These are phyloP conservation scores for Drosophila mimetica DNA, from an alignment of 2,888 invertebrate species.

Conservation along the genomic window DNA sequence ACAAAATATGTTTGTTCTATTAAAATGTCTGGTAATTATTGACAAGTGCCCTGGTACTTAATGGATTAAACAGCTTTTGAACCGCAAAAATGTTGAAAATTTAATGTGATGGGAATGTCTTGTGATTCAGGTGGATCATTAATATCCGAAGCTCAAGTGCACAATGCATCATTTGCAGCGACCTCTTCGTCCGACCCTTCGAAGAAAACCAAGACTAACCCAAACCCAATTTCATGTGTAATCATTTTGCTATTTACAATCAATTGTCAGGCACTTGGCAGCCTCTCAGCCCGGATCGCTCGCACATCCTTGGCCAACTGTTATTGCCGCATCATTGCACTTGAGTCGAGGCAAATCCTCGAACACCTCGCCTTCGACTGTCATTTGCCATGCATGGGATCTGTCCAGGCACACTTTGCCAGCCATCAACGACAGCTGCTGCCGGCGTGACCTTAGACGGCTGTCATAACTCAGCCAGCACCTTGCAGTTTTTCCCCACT, in stretches of 20 bases:
- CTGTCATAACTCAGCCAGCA: conserved; percentile 51
- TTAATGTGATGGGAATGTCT: background rate
- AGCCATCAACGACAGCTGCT: conserved; percentile 35
- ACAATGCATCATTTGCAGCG: background rate
- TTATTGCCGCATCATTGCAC: conserved; percentile 51
- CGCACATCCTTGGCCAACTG: conserved; percentile 41
- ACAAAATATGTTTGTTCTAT: no score
- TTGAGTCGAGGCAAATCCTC: conserved; percentile 44
- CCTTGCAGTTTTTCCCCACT: conserved; percentile 18
- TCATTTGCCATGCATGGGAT: conserved; percentile 63
- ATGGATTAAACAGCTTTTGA: background rate
- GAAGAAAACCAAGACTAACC: background rate
- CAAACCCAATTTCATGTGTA: conserved; percentile 33
- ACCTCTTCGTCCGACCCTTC: background rate
- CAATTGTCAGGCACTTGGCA: conserved; percentile 33
- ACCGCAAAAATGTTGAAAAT: background rate
- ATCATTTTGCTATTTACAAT: conserved; percentile 44
- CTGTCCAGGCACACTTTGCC: conserved; percentile 53
- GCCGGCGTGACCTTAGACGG: conserved; percentile 34
- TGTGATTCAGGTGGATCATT: background rate
- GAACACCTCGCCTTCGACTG: conserved; percentile 54
- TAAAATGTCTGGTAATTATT: no score
- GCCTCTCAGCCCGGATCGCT: conserved; percentile 10
- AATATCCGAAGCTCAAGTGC: background rate
- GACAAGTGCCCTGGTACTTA: no score